Conservation (phyloP, 2,113 vertebrate species). For the Perccottus glenii region DNA sequence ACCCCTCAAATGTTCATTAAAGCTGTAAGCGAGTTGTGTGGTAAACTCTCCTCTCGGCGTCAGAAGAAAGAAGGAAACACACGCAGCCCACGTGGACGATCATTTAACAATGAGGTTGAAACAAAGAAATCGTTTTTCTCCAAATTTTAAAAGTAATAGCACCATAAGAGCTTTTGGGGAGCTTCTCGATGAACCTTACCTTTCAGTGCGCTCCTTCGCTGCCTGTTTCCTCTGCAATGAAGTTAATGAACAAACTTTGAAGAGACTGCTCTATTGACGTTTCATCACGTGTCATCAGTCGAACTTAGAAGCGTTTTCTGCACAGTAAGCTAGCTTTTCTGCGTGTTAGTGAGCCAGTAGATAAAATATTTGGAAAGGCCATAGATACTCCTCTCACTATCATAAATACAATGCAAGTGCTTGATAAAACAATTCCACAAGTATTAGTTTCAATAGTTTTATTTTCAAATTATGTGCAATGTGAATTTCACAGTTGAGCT, state of each 20-base stretch:
- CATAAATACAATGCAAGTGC: too few species aligned
- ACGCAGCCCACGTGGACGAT: slow-evolving; percentile 11
- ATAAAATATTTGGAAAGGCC: background rate
- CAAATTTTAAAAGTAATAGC: background rate
- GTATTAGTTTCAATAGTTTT: slow-evolving; percentile 69
- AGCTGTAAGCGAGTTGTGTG: too few species aligned
- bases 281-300: slow-evolving; percentile 50
- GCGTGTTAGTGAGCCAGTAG: background rate
- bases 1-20: too few species aligned
- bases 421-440: background rate
- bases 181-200: slow-evolving; percentile 21
- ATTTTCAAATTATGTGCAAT: slow-evolving; percentile 85
- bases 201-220: background rate
- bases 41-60: too few species aligned
- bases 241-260: background rate
- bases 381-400: too few species aligned
- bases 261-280: slow-evolving; percentile 1
- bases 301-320: background rate
- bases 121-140: background rate
- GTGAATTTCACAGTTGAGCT: slow-evolving; percentile 86
- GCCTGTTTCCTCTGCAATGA: background rate
- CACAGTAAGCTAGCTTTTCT: background rate
- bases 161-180: background rate
- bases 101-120: accelerated
- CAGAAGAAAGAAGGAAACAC: background rate